Percentiles rank a stretch among this genome's conserved stretches.
Evolutionary conservation across 2,888 invertebrate genomes (phyloP).

Genomic region (Poecilobothrus nobilitatus): DNA sequence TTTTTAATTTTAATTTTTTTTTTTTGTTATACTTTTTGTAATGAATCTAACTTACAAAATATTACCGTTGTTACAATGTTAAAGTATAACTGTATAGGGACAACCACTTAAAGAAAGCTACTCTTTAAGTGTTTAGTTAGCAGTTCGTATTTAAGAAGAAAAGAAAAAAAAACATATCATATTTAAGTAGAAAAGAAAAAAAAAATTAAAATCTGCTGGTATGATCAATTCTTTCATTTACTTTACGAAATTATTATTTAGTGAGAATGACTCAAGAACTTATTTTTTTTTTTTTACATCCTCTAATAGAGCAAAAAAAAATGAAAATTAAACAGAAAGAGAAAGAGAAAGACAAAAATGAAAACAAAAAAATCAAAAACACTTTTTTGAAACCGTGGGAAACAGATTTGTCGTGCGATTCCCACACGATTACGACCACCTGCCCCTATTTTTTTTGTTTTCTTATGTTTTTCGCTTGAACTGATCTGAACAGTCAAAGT

Average conservation of each 20-base stretch:
- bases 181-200: too few relatives aligned
- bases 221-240: background rate
- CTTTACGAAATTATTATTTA: background rate
- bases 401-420: constrained; percentile 30
- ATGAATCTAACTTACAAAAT: too few relatives aligned
- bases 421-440: constrained; percentile 50
- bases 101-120: background rate
- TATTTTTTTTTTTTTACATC: background rate
- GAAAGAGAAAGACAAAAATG: background rate
- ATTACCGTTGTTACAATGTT: too few relatives aligned
- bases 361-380: background rate
- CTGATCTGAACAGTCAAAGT: background rate
- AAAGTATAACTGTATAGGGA: too few relatives aligned
- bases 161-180: too few relatives aligned
- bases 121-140: background rate
- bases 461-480: background rate
- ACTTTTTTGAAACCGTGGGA: constrained; percentile 29
- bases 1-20: too few relatives aligned
- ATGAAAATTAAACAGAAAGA: background rate
- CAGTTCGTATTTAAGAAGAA: background rate
- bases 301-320: background rate
- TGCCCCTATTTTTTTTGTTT: constrained; percentile 44
- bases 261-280: constrained; percentile 1
- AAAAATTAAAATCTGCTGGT: background rate
- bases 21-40: too few relatives aligned